These are phyloP conservation scores for Enteromius thamalakanensis DNA, from an alignment of 2,797 vertebrate genomes.

Conservation along the genomic window DNA sequence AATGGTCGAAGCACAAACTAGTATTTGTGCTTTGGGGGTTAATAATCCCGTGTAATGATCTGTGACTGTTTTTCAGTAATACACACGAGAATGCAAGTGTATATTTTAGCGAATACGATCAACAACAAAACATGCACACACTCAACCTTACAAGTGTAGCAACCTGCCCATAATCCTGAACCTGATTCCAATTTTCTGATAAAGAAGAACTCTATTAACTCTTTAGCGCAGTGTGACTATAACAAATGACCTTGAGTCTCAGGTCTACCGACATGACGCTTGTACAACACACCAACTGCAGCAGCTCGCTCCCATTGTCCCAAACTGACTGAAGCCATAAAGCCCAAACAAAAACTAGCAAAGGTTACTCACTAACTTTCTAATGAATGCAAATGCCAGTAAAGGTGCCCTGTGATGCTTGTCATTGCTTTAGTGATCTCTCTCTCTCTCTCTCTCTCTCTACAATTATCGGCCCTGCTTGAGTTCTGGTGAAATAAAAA, in stretches of 20 bases:
- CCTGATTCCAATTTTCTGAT: conserved; percentile 53
- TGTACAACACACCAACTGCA: neutral
- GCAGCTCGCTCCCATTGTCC: neutral
- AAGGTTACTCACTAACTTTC: conserved; percentile 20
- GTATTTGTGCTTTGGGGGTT: conserved; percentile 29
- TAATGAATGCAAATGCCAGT: conserved; percentile 39
- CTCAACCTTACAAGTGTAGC: conserved; percentile 26
- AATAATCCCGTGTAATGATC: conserved; percentile 29
- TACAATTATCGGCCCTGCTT: conserved; percentile 53
- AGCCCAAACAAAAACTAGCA: conserved; percentile 23
- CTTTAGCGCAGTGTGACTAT: conserved; percentile 12
- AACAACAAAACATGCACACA: neutral
- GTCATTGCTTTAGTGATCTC: conserved; percentile 35
- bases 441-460: conserved; percentile 36
- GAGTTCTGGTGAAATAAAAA: conserved; percentile 51
- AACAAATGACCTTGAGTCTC: conserved; percentile 44
- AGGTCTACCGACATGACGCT: neutral
- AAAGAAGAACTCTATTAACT: conserved; percentile 52
- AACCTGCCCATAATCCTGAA: conserved; percentile 31
- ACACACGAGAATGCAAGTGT: neutral
- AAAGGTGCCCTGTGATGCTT: conserved; percentile 42
- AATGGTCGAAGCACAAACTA: conserved; percentile 26
- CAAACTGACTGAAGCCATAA: conserved; percentile 15
- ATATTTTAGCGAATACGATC: neutral
- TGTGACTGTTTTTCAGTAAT: neutral